These are phyloP conservation scores for Eupristina koningsbergeri DNA, from an alignment of 1,140 invertebrate species.

Conservation along the genomic window DNA sequence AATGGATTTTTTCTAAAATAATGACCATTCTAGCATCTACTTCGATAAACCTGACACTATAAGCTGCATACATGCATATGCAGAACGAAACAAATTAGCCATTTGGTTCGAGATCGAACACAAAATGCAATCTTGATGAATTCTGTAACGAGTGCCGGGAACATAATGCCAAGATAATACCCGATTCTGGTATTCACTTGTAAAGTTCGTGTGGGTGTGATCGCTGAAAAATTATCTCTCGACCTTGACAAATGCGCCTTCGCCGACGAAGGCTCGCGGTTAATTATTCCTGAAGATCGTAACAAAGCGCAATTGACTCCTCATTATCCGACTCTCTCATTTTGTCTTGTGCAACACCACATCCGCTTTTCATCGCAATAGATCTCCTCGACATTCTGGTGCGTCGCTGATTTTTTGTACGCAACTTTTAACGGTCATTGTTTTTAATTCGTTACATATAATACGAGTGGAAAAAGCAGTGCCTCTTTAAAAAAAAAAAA, in stretches of 20 bases:
- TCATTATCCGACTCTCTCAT: not conserved
- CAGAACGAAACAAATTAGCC: not conserved
- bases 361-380: not conserved
- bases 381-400: not conserved
- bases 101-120: not conserved
- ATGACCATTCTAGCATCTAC: not conserved
- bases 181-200: no score
- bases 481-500: no score
- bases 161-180: no score
- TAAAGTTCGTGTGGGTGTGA: not conserved
- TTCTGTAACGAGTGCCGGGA: no score
- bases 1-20: not conserved
- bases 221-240: conserved; percentile 23
- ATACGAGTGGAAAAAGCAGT: not conserved
- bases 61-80: no score
- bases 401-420: not conserved
- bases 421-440: not conserved
- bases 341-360: not conserved
- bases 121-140: no score
- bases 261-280: not conserved
- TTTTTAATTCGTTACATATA: not conserved
- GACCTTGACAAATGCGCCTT: conserved; percentile 18
- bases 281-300: not conserved
- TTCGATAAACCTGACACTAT: no score
- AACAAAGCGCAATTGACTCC: not conserved